Base-by-base conservation (phyloP, 2,113 vertebrate species). In the Misgurnus anguillicaudatus region DNA sequence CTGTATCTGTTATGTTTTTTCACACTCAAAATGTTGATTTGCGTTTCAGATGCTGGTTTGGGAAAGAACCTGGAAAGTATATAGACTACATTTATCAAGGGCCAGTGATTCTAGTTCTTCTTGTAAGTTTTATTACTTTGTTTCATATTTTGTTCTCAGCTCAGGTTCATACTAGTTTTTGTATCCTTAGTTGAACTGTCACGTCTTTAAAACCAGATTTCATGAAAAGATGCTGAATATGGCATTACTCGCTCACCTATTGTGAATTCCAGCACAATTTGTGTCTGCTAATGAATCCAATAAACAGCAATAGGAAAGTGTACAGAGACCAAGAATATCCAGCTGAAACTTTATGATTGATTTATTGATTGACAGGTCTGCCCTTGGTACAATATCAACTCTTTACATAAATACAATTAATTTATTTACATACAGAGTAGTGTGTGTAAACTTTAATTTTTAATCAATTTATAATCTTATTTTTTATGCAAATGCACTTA, bases 1-100 rank as follows among this genome's bases (percentile, higher is more conserved):
- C 24, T 0, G 24, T 45, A 45, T 9, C 42, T 45, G 10, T 9
- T 45, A 8, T 45, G 10, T 45, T 7, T 8, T 13, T 51, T 13
- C 47, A 31, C 4, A 19, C 48, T 70, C 1, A 24, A 58, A 16
- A 21, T 2, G 4, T 42, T 11, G 2, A 19, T 17, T 57, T 63
- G 14, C n/a, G 14, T 88, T 83, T 41, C 89, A 99, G 98, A 81
- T 99, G 98, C 90, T 99, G 98, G 98, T 98, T 99, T 92, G 97
- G 97, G 83, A 98, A 98, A 89, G 96, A 96, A 69, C 95, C 96
- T 0, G 98, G 96, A 0, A 96, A 98, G 86, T 96, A 97, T 0
- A 94, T 99, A 11, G 98, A 99, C 91, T 99, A 98, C 86, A 97
- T 99, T 86, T 98, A 98, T 82, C 98, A 99, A 89, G 98, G 96